Evolutionary conservation across 1,140 invertebrate species (phyloP).

Genomic region (Drosophila kikkawai): DNA sequence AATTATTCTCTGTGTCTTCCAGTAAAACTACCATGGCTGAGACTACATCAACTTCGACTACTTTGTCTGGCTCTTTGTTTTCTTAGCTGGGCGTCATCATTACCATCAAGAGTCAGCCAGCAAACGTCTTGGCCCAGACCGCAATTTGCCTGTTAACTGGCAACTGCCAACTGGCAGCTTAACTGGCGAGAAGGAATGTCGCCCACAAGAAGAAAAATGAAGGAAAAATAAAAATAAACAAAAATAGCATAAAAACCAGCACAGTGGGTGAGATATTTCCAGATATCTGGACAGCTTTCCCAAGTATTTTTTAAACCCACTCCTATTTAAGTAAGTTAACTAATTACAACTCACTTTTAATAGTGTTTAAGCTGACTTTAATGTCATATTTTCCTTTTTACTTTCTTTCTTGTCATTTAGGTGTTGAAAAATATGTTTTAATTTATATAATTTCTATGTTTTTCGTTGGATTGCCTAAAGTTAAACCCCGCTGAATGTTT

Average conservation of each 20-base stretch:
- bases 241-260: background rate
- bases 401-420: constrained; percentile 24
- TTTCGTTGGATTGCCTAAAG: constrained; percentile 6
- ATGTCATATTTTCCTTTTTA: constrained; percentile 19
- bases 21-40: background rate
- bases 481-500: constrained; percentile 22
- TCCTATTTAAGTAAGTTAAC: background rate
- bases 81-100: constrained; percentile 56
- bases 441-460: constrained; percentile 28
- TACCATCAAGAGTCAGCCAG: constrained; percentile 47
- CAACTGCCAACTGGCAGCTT: constrained; percentile 34
- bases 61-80: constrained; percentile 58
- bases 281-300: background rate
- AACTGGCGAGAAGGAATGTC: constrained; percentile 46
- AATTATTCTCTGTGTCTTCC: background rate
- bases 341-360: constrained; percentile 4
- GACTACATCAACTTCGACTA: constrained; percentile 31
- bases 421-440: constrained; percentile 19
- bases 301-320: background rate
- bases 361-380: constrained; percentile 4
- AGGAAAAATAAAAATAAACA: constrained; percentile 11
- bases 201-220: constrained; percentile 21
- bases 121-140: constrained; percentile 42
- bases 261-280: background rate
- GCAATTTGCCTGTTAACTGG: constrained; percentile 56